Conservation (phyloP, 2,888 invertebrate genomes). For the Cryptosula pallasiana region DNA sequence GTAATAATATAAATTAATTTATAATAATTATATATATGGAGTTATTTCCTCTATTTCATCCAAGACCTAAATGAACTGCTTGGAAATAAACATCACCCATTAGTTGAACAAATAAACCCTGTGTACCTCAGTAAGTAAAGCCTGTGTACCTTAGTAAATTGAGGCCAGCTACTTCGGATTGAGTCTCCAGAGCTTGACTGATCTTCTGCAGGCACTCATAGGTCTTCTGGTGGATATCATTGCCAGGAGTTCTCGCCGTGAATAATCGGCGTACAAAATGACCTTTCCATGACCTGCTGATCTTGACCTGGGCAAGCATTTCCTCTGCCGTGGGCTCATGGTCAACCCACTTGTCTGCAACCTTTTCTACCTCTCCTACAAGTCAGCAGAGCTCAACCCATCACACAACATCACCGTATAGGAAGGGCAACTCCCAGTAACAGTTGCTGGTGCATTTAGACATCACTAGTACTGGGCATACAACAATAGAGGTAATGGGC, state of each 20-base stretch:
- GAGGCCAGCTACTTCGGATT: constrained; percentile 43
- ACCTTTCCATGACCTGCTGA: constrained; percentile 48
- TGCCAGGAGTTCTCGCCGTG: constrained; percentile 41
- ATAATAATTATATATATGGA: too few relatives aligned
- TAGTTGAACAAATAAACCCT: not conserved
- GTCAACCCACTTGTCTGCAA: constrained; percentile 23
- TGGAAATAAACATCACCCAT: not conserved
- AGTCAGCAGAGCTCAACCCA: too few relatives aligned
- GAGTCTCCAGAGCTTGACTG: constrained; percentile 44
- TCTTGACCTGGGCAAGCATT: constrained; percentile 43
- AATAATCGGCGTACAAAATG: constrained; percentile 43
- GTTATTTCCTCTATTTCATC: too few relatives aligned
- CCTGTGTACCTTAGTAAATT: constrained; percentile 42
- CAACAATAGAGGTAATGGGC: too few relatives aligned
- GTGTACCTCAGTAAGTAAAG: too few relatives aligned
- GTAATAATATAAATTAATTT: too few relatives aligned
- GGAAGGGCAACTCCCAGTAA: too few relatives aligned
- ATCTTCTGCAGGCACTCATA: constrained; percentile 44
- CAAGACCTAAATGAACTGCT: too few relatives aligned
- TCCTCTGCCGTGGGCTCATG: constrained; percentile 43
- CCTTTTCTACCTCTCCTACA: constrained; percentile 16
- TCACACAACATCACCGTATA: too few relatives aligned
- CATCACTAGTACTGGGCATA: too few relatives aligned
- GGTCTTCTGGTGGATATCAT: constrained; percentile 41
- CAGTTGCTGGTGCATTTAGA: too few relatives aligned